phyloP scores from a whole-genome alignment of 2,888 invertebrate genomes.

The Thymelicus lineola region DNA sequence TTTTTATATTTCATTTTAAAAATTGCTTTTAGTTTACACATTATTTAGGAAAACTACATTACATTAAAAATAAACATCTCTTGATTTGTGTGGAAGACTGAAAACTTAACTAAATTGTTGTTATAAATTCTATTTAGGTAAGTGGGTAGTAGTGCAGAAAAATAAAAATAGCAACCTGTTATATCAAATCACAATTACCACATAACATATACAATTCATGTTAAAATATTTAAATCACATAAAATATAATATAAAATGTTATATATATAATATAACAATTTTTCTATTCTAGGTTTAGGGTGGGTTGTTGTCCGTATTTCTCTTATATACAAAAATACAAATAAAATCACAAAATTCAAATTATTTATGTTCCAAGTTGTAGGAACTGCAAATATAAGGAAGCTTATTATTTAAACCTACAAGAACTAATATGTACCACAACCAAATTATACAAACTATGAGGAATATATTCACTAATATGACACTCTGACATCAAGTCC shows the following conservation, averaged over 20 bases:
- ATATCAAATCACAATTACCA: slow-evolving; percentile 6
- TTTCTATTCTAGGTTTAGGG: slow-evolving; percentile 72
- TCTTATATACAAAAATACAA: slow-evolving; percentile 56
- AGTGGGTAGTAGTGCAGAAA: not conserved
- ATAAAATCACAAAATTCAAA: slow-evolving; percentile 48
- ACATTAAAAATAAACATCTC: slow-evolving; percentile 14
- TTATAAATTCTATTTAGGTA: not conserved
- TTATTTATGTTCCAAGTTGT: slow-evolving; percentile 36
- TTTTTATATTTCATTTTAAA: not conserved
- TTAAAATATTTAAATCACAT: slow-evolving; percentile 11
- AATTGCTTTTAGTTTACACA: not conserved
- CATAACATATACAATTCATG: slow-evolving; percentile 14
- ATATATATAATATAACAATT: slow-evolving; percentile 36
- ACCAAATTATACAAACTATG: slow-evolving; percentile 40
- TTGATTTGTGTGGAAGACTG: slow-evolving; percentile 51
- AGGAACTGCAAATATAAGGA: slow-evolving; percentile 37
- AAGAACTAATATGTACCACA: slow-evolving; percentile 43
- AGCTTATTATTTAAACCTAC: slow-evolving; percentile 24
- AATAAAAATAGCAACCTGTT: slow-evolving; percentile 5
- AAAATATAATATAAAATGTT: slow-evolving; percentile 25
- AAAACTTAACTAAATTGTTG: slow-evolving; percentile 45
- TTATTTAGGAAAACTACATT: not conserved
- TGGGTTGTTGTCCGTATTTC: slow-evolving; percentile 80
- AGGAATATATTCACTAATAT: slow-evolving; percentile 34
- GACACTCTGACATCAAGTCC: slow-evolving; percentile 18